Evolutionary conservation across 2,113 vertebrate genomes (phyloP).

Genomic region (Boleophthalmus pectinirostris): DNA sequence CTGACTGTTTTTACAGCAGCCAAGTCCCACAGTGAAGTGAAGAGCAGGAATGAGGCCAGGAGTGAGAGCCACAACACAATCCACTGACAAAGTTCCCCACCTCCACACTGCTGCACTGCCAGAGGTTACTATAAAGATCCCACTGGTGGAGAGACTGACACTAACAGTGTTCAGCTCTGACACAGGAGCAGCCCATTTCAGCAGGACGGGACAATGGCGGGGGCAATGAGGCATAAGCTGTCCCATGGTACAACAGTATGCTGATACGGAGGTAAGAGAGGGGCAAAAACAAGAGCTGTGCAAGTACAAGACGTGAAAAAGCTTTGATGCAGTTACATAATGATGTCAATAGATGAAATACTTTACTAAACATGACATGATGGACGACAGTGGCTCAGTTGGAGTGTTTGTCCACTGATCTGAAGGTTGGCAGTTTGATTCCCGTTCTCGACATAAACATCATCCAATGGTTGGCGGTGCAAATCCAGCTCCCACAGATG

Average conservation of each 20-base stretch:
- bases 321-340: neutral
- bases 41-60: neutral
- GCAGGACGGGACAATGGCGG: neutral
- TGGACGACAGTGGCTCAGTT: no score
- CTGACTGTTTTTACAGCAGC: conserved; percentile 10
- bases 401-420: no score
- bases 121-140: conserved; percentile 31
- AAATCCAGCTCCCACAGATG: no score
- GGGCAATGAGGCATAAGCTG: conserved; percentile 7
- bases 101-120: conserved; percentile 22
- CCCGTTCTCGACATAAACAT: no score
- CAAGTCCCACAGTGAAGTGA: conserved; percentile 29
- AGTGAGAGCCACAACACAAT: conserved; percentile 14
- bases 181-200: neutral
- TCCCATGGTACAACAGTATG: neutral
- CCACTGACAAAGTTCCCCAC: conserved; percentile 24
- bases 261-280: neutral
- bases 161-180: neutral
- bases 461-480: no score
- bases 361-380: no score
- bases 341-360: neutral
- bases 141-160: conserved; percentile 9
- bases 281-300: neutral
- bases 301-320: neutral
- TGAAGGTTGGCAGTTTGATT: no score